These are phyloP conservation scores for Meghimatium bilineatum DNA, from an alignment of 2,888 invertebrate species.

Conservation along the genomic window DNA sequence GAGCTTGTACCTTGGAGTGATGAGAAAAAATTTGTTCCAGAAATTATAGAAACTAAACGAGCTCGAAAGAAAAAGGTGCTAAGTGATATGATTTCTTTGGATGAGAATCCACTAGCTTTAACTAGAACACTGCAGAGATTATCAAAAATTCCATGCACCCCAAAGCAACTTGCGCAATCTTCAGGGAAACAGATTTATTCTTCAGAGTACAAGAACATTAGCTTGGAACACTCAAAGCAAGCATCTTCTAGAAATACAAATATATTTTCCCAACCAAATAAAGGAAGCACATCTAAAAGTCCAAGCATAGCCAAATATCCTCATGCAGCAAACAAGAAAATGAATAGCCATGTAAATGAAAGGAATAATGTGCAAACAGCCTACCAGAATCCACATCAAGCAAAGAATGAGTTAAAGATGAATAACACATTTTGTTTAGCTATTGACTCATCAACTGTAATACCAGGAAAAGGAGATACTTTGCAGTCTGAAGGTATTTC, in stretches of 20 bases:
- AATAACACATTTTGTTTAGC: not conserved
- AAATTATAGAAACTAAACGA: slow-evolving; percentile 50
- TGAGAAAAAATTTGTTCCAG: slow-evolving; percentile 49
- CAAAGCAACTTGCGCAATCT: slow-evolving; percentile 33
- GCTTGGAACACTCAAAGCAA: not conserved
- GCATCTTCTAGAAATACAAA: not conserved
- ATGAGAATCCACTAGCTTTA: slow-evolving; percentile 45
- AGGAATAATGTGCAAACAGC: not conserved
- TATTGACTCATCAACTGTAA: not conserved
- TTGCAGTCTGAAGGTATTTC: not conserved
- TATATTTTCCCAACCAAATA: not conserved
- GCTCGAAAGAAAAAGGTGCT: slow-evolving; percentile 51
- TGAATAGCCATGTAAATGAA: not conserved
- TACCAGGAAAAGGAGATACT: not conserved
- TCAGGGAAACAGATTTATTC: not conserved
- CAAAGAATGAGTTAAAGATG: not conserved
- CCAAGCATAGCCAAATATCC: not conserved
- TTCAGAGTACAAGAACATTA: not conserved
- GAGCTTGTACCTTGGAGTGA: slow-evolving; percentile 48
- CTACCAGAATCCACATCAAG: not conserved
- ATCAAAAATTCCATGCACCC: slow-evolving; percentile 30
- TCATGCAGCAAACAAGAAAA: not conserved
- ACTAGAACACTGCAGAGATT: slow-evolving; percentile 36
- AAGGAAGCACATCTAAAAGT: not conserved
- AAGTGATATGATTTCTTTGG: slow-evolving; percentile 51